Conservation (phyloP, 2,797 vertebrate genomes). For the Coregonus sp. region DNA sequence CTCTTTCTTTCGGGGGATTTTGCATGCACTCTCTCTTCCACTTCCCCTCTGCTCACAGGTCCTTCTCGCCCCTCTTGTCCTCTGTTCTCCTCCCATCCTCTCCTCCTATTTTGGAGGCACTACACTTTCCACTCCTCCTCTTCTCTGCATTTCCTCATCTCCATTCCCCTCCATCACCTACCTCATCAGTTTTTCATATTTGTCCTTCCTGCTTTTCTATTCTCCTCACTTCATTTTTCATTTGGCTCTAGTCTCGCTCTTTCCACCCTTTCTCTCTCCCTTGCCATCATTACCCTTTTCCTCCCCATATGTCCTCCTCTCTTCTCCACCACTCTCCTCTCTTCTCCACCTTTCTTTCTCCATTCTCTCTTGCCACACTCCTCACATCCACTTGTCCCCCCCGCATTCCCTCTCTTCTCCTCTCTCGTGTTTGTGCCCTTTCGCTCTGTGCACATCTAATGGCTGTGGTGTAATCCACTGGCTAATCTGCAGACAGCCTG, state of each 20-base stretch:
- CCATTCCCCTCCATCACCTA: constrained; percentile 26
- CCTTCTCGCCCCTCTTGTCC: constrained; percentile 14
- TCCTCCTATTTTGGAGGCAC: constrained; percentile 10
- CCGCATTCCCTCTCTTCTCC: constrained; percentile 15
- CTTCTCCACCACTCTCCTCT: constrained; percentile 26
- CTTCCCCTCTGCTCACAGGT: constrained; percentile 29
- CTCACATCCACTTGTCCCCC: constrained; percentile 17
- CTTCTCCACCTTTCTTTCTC: constrained; percentile 14
- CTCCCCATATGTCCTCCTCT: background rate
- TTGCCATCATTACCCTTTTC: background rate
- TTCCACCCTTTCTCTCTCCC: constrained; percentile 12
- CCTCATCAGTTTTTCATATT: background rate
- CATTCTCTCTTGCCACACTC: constrained; percentile 21
- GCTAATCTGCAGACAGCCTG: constrained; percentile 83
- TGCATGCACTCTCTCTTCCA: constrained; percentile 20
- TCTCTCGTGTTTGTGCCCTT: constrained; percentile 75
- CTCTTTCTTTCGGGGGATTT: constrained; percentile 18
- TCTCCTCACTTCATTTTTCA: background rate
- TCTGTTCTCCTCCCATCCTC: constrained; percentile 9
- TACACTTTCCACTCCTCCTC: constrained; percentile 20
- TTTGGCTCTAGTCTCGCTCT: constrained; percentile 18
- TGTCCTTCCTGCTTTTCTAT: background rate
- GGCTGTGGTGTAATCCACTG: constrained; percentile 82
- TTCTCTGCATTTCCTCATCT: constrained; percentile 11
- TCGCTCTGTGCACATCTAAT: constrained; percentile 78